A percentile compares a stretch with the other conserved stretches of the same genome.
phyloP scores from a whole-genome alignment of 92 coral and sea anemone species.

The Paramuricea clavata region DNA sequence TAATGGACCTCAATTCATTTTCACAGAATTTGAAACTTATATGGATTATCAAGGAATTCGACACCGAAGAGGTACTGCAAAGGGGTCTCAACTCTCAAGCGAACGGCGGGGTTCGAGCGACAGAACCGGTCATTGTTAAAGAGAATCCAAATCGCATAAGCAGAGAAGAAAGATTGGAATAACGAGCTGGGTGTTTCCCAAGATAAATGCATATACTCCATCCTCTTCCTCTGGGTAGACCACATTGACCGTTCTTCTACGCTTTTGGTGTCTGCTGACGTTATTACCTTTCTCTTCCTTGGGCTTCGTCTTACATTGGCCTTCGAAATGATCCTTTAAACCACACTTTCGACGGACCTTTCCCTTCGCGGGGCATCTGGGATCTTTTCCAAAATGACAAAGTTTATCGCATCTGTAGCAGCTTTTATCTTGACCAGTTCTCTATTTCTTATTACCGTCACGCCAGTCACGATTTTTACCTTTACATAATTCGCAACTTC shows the following conservation, averaged over 20 bases:
- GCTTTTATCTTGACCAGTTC: background rate
- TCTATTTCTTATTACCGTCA: no score
- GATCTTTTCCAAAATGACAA: conserved; percentile 32
- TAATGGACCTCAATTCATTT: conserved; percentile 65
- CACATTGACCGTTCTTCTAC: background rate
- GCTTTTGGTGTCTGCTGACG: background rate
- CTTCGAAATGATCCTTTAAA: conserved; percentile 19
- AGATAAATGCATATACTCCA: no score
- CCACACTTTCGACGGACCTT: conserved; percentile 17
- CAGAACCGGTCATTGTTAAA: background rate
- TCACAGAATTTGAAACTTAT: conserved; percentile 51
- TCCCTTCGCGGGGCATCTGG: conserved; percentile 13
- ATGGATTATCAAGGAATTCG: conserved; percentile 52
- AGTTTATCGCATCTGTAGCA: conserved; percentile 38
- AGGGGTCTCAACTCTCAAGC: conserved; percentile 21
- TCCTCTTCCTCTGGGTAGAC: conserved; percentile 17
- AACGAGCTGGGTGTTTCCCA: conserved; percentile 43
- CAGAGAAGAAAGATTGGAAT: conserved; percentile 58
- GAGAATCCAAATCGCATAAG: conserved; percentile 64
- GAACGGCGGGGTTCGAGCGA: background rate
- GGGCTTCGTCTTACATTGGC: conserved; percentile 11
- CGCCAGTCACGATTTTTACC: no score
- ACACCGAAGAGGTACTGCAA: conserved; percentile 52
- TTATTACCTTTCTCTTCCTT: background rate
- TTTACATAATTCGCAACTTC: no score